Evolutionary conservation across 30 jellyfish, hydroid and myxozoan genomes (phyloP).

Genomic region (Mastigias papua): DNA sequence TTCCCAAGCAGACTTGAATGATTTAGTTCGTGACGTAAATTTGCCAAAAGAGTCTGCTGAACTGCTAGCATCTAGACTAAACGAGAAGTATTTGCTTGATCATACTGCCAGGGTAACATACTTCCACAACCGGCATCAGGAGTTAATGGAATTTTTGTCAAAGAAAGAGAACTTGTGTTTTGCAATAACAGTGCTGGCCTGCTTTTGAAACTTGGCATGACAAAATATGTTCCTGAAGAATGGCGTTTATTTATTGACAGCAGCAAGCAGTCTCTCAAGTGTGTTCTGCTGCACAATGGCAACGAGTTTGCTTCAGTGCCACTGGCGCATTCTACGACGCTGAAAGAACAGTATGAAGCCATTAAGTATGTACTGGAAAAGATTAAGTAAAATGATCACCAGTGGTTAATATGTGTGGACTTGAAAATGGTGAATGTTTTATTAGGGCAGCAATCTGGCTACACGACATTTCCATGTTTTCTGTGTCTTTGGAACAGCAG

Average conservation of each 20-base stretch:
- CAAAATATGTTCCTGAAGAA: constrained; percentile 4
- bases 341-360: constrained; percentile 43
- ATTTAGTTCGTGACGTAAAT: constrained; percentile 7
- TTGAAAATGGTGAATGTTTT: constrained; percentile 41
- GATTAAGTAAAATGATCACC: neutral
- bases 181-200: constrained; percentile 39
- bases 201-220: constrained; percentile 28
- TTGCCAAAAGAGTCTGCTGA: neutral
- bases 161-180: constrained; percentile 3
- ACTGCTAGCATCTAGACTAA: neutral
- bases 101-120: too few relatives aligned
- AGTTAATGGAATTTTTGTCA: constrained; percentile 1
- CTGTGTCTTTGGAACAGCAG: constrained; percentile 44
- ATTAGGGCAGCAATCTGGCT: constrained; percentile 64
- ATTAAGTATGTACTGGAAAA: constrained; percentile 2
- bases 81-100: too few relatives aligned
- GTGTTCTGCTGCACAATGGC: constrained; percentile 39
- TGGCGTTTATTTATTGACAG: constrained; percentile 60
- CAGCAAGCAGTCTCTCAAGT: constrained; percentile 39
- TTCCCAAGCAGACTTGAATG: constrained; percentile 49
- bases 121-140: constrained; percentile 35
- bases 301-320: constrained; percentile 6
- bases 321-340: constrained; percentile 39
- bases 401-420: constrained; percentile 31
- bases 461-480: constrained; percentile 38